Conservation (phyloP, 37 sponge, comb jelly and placozoan species). For the Aplysina aerophoba region DNA sequence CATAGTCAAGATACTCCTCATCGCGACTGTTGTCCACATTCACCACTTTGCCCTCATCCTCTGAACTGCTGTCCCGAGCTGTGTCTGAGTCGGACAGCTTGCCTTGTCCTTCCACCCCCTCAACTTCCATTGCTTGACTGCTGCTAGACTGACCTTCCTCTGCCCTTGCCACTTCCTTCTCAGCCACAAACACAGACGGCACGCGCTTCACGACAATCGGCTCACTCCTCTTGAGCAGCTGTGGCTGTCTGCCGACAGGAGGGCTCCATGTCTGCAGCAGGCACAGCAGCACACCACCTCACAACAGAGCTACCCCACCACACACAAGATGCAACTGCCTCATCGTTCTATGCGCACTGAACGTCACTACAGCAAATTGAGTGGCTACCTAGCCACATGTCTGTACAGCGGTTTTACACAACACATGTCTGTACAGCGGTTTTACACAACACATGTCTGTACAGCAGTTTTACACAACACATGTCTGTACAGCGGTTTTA, state of each 20-base stretch:
- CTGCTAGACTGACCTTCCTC: neutral
- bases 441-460: no score
- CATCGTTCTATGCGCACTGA: no score
- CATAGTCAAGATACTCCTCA: constrained; percentile 4
- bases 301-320: no score
- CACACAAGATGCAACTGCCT: no score
- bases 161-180: neutral
- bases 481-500: no score
- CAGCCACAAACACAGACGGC: constrained; percentile 69
- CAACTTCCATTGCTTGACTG: neutral
- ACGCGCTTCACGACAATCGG: constrained; percentile 46
- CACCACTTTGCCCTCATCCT: constrained; percentile 16
- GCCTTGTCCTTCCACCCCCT: constrained; percentile 13
- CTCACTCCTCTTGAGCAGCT: constrained; percentile 32
- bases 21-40: neutral
- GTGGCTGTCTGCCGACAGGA: constrained; percentile 31
- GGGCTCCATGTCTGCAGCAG: constrained; percentile 64
- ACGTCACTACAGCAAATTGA: no score
- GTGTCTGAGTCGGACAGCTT: neutral
- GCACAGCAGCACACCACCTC: no score
- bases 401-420: no score
- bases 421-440: no score
- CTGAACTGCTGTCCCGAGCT: neutral
- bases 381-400: no score
- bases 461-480: no score